phyloP scores from a whole-genome alignment of 2,888 invertebrate genomes.

The Limenitis camilla region DNA sequence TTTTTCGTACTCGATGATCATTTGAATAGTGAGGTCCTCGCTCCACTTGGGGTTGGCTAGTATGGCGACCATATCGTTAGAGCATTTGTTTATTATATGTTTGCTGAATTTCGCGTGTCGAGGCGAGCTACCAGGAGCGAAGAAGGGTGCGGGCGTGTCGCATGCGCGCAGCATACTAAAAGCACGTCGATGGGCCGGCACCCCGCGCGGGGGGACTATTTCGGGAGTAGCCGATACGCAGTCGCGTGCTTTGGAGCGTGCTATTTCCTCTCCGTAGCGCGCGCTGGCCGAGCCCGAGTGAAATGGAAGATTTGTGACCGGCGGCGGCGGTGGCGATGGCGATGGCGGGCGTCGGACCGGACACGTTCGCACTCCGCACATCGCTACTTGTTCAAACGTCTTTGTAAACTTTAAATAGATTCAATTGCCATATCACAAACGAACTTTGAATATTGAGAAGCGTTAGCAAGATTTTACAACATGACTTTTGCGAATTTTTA shows the following conservation, averaged over 20 bases:
- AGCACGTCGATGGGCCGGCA: constrained; percentile 71
- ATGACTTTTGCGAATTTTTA: no score
- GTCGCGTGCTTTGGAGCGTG: constrained; percentile 73
- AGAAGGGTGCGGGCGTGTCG: constrained; percentile 73
- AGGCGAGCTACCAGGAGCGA: constrained; percentile 53
- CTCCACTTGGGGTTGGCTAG: constrained; percentile 71
- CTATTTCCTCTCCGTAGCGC: constrained; percentile 68
- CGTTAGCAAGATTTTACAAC: no score
- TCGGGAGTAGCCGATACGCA: constrained; percentile 74
- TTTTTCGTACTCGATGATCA: constrained; percentile 70
- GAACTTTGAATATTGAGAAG: constrained; percentile 4
- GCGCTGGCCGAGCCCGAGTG: constrained; percentile 69
- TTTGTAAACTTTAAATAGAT: constrained; percentile 9
- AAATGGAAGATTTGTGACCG: constrained; percentile 73
- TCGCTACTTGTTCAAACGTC: constrained; percentile 17
- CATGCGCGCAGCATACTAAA: constrained; percentile 76
- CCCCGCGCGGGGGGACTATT: constrained; percentile 67
- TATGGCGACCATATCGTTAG: constrained; percentile 64
- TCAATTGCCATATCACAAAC: constrained; percentile 1
- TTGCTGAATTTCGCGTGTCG: constrained; percentile 43
- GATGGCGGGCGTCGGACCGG: constrained; percentile 38
- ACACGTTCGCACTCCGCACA: constrained; percentile 19
- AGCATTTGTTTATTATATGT: constrained; percentile 42
- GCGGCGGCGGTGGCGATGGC: no score
- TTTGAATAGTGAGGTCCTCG: constrained; percentile 68